phyloP scores from a whole-genome alignment of 2,113 vertebrate genomes.

The Peromyscus maniculatus region DNA sequence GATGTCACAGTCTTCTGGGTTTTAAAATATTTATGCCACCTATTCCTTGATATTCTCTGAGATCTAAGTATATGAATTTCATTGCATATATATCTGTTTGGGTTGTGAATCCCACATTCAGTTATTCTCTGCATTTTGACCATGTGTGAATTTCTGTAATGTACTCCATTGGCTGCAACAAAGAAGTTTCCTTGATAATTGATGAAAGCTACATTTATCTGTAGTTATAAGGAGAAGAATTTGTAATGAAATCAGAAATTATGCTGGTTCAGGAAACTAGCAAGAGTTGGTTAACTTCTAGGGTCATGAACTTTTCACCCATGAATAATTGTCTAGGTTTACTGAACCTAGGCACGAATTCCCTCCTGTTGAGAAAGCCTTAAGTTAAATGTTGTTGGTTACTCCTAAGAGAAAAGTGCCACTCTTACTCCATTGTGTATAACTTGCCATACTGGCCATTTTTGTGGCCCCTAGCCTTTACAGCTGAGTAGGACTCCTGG shows the following conservation, averaged over 20 bases:
- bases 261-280: not conserved
- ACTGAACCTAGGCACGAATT: fast-evolving
- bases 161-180: not conserved
- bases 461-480: not conserved
- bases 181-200: not conserved
- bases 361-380: not conserved
- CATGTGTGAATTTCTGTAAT: not conserved
- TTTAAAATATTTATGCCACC: not conserved
- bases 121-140: not conserved
- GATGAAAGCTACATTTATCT: not conserved
- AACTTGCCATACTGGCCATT: not conserved
- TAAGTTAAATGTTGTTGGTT: not conserved
- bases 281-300: not conserved
- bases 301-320: not conserved
- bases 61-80: not conserved
- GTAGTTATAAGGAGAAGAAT: not conserved
- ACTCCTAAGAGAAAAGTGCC: not conserved
- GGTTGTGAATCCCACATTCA: not conserved
- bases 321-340: not conserved
- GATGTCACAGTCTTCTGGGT: not conserved
- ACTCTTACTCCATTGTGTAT: not conserved
- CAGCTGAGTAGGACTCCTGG: not conserved
- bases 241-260: not conserved
- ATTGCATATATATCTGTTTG: not conserved
- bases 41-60: not conserved